These are phyloP conservation scores for Agrochola lota DNA, from an alignment of 2,888 invertebrate species.

Conservation along the genomic window DNA sequence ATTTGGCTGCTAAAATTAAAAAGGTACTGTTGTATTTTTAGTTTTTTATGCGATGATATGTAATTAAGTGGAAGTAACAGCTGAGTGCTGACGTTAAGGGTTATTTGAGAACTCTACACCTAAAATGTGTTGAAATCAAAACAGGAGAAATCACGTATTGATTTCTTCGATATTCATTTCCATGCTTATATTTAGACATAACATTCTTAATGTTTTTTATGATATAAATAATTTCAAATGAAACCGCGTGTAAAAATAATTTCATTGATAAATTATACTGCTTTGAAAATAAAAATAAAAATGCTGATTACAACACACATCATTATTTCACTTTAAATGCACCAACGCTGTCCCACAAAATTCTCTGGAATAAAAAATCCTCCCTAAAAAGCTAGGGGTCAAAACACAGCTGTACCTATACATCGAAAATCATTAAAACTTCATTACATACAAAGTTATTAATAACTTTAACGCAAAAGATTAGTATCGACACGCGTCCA, in stretches of 20 bases:
- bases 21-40: constrained; percentile 39
- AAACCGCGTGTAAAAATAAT: neutral
- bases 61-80: constrained; percentile 53
- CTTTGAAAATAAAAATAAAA: neutral
- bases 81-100: constrained; percentile 50
- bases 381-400: constrained; percentile 36
- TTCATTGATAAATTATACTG: neutral
- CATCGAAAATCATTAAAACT: constrained; percentile 79
- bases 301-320: too few relatives aligned
- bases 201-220: neutral
- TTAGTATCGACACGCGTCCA: constrained; percentile 89
- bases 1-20: constrained; percentile 58
- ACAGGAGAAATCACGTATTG: constrained; percentile 38
- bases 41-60: constrained; percentile 40
- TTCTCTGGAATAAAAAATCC: neutral
- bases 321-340: neutral
- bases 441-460: constrained; percentile 86
- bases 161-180: constrained; percentile 27
- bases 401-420: constrained; percentile 62
- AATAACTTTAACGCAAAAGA: constrained; percentile 83
- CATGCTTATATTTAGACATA: neutral
- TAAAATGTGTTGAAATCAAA: constrained; percentile 26
- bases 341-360: neutral
- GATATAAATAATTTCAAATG: neutral
- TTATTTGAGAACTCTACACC: constrained; percentile 43